Evolutionary conservation across 2,797 vertebrate species (phyloP).

Genomic region (Anguilla anguilla): DNA sequence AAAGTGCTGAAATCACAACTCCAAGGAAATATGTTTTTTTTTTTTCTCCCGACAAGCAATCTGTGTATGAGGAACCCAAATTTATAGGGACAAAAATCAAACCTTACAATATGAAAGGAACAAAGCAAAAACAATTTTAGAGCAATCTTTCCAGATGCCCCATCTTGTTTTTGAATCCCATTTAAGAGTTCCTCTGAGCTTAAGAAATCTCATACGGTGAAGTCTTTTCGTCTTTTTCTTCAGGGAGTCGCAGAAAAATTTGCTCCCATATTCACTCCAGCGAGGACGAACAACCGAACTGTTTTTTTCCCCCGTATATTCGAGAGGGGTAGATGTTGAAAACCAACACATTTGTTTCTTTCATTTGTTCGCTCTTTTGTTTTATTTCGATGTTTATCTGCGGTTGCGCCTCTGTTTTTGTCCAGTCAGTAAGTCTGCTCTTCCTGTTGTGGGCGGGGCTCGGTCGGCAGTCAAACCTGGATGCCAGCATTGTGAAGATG

Average conservation of each 20-base stretch:
- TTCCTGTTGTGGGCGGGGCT: slow-evolving; percentile 63
- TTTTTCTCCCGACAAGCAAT: slow-evolving; percentile 21
- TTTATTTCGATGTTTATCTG: slow-evolving; percentile 38
- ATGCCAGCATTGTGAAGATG: slow-evolving; percentile 94
- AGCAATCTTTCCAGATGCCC: slow-evolving; percentile 39
- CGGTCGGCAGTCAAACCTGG: slow-evolving; percentile 87
- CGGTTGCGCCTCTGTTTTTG: slow-evolving; percentile 47
- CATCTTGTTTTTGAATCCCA: slow-evolving; percentile 61
- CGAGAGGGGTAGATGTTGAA: slow-evolving; percentile 58
- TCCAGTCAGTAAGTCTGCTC: slow-evolving; percentile 62
- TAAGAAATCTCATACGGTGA: slow-evolving; percentile 49
- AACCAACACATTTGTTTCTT: slow-evolving; percentile 35
- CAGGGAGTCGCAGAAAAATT: slow-evolving; percentile 31
- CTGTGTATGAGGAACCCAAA: slow-evolving; percentile 57
- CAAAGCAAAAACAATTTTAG: slow-evolving; percentile 45
- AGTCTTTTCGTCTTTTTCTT: slow-evolving; percentile 58
- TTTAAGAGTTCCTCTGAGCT: slow-evolving; percentile 60
- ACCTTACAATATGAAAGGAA: slow-evolving; percentile 54
- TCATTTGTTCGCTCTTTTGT: background rate
- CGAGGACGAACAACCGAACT: slow-evolving; percentile 63
- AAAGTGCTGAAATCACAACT: slow-evolving; percentile 47
- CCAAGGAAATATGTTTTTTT: slow-evolving; percentile 42
- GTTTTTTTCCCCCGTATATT: slow-evolving; percentile 57
- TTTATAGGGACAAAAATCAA: slow-evolving; percentile 52
- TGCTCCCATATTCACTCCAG: slow-evolving; percentile 51